Percentiles rank a stretch among this genome's conserved stretches.
phyloP scores from a whole-genome alignment of 2,888 invertebrate genomes.

The Helobdella robusta region DNA sequence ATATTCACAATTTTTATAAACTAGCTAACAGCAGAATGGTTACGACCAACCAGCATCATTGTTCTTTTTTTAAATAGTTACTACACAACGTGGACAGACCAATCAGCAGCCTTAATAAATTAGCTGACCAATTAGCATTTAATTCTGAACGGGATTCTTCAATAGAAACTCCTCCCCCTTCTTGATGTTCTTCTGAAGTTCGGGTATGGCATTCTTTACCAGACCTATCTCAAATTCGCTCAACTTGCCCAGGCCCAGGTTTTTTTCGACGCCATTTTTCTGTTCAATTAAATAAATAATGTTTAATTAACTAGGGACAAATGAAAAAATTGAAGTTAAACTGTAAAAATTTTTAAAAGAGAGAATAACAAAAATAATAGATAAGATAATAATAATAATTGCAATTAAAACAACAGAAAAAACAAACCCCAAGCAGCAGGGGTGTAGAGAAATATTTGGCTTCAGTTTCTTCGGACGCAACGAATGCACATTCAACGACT shows the following conservation, averaged over 20 bases:
- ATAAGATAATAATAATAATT: no score
- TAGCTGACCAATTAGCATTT: background rate
- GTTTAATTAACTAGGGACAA: background rate
- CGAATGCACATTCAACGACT: slow-evolving; percentile 84
- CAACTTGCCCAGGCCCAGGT: slow-evolving; percentile 79
- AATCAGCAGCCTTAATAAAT: no score
- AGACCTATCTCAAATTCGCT: slow-evolving; percentile 72
- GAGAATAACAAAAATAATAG: background rate
- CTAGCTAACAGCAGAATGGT: no score
- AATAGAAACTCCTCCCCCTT: slow-evolving; percentile 75
- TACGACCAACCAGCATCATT: no score
- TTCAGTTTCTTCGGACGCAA: slow-evolving; percentile 73
- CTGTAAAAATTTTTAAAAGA: background rate
- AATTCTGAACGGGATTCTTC: slow-evolving; percentile 23
- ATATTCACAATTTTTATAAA: no score
- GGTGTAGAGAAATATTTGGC: slow-evolving; percentile 89
- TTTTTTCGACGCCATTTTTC: slow-evolving; percentile 82
- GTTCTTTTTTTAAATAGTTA: no score
- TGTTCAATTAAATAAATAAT: slow-evolving; percentile 40
- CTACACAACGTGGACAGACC: no score
- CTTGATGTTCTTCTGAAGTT: slow-evolving; percentile 83
- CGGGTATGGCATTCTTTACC: slow-evolving; percentile 77
- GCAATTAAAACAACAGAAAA: background rate
- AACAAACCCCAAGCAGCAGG: slow-evolving; percentile 58
- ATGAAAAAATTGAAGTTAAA: no score